Conservation (phyloP, 2,797 vertebrate species). For the Borostomias antarcticus region DNA sequence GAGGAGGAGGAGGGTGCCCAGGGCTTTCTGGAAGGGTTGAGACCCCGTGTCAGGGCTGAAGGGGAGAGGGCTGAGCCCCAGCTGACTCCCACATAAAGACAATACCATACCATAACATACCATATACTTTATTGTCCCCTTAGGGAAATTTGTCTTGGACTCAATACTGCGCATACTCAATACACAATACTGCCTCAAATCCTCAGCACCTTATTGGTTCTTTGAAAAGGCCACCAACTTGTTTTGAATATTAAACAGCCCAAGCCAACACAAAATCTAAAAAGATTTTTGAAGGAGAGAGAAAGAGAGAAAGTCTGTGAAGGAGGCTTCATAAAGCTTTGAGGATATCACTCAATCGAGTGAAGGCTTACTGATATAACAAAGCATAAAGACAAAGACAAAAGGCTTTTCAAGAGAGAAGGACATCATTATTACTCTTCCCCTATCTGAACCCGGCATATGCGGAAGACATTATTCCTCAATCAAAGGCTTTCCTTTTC, state of each 20-base stretch:
- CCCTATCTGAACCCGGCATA: constrained; percentile 58
- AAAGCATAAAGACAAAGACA: constrained; percentile 59
- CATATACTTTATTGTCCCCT: too few relatives aligned
- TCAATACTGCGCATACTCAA: too few relatives aligned
- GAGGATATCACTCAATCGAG: constrained; percentile 65
- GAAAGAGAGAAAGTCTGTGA: constrained; percentile 47
- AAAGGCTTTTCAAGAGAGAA: constrained; percentile 49
- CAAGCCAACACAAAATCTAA: constrained; percentile 69
- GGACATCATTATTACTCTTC: constrained; percentile 56
- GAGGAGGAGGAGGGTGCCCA: constrained; percentile 45
- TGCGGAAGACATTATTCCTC: constrained; percentile 64
- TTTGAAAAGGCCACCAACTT: constrained; percentile 76
- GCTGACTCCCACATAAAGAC: constrained; percentile 68
- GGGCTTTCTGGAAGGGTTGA: constrained; percentile 55
- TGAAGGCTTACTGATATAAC: constrained; percentile 62
- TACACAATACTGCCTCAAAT: too few relatives aligned
- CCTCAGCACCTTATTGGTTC: constrained; percentile 74
- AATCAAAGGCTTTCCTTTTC: constrained; percentile 64
- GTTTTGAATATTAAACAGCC: constrained; percentile 79
- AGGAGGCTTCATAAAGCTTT: constrained; percentile 64
- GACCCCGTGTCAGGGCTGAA: constrained; percentile 51
- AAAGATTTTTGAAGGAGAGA: constrained; percentile 66
- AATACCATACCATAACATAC: too few relatives aligned
- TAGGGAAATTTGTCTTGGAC: too few relatives aligned
- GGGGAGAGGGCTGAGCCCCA: constrained; percentile 55